Conservation (phyloP, 2,113 vertebrate genomes). For the Hemiscyllium ocellatum region DNA sequence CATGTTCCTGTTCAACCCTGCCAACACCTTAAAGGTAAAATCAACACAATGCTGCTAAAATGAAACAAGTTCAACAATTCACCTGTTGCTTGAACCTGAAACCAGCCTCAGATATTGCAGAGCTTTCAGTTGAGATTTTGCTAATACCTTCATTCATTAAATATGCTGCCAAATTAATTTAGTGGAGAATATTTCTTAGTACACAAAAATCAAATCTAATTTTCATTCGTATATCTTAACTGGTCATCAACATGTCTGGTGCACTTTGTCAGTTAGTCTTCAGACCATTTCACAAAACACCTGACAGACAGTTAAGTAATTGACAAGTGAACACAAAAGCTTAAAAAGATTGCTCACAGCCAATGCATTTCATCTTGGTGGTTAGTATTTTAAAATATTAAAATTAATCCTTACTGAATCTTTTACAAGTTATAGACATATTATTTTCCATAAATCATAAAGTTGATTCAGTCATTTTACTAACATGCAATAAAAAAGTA, state of each 20-base stretch:
- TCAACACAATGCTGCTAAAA: not conserved
- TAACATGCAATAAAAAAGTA: slow-evolving; percentile 2
- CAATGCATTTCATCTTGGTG: slow-evolving; percentile 1
- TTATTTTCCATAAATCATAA: slow-evolving; percentile 2
- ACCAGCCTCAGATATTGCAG: not conserved
- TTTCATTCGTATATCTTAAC: not conserved
- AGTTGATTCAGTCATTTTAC: not conserved
- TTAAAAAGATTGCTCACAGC: not conserved
- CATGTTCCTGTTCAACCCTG: not conserved
- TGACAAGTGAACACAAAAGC: not conserved
- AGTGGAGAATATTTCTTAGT: not conserved
- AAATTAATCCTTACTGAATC: slow-evolving; percentile 8
- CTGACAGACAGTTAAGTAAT: not conserved
- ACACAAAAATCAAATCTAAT: not conserved
- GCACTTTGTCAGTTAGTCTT: too few species aligned
- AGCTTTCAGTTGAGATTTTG: not conserved
- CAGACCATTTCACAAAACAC: not conserved
- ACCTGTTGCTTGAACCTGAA: not conserved
- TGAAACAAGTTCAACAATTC: not conserved
- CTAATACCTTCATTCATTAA: not conserved
- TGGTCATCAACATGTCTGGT: too few species aligned
- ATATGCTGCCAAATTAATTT: not conserved
- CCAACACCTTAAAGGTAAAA: not conserved
- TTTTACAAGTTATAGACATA: slow-evolving; percentile 15
- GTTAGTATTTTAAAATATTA: slow-evolving; percentile 6